Base-by-base conservation (phyloP, 2,888 invertebrate genomes). In the Drosophila infuscata region DNA sequence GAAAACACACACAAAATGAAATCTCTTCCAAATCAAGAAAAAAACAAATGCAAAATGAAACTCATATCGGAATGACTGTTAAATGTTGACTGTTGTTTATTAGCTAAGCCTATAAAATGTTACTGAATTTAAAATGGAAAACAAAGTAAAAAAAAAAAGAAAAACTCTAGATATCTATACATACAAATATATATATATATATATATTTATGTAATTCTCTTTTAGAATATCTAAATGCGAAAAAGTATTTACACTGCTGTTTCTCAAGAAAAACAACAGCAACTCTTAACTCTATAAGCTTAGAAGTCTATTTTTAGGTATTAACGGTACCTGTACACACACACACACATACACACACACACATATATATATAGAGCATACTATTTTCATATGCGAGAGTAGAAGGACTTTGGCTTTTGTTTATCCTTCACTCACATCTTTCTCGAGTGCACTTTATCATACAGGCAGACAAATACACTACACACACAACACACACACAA, bases 1-100 rank as follows among this genome's bases (percentile, higher is more conserved):
- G 25, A 35, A 53, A 35, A 35, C 9, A 78, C 38, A 68, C 48
- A 56, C 48, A 41, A 56, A 66, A 33, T n/a, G n/a, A 68, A 79
- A 82, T 79, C 67, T 85, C 89, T 91, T 91, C 90, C 91, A 88
- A 79, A 56, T 38, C 29, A 35, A 33, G 7, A 58, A 41, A 25
- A 25, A 25, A 51, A 52, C 51, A 62, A 81, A 70, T 72, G 70
- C 69, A 82, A 81, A 83, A 46, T 70, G 80, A 83, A 83, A 70
- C 75, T 90, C 91, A 90, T 91, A 91, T 91, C 91, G 89, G 83
- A 91, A 84, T 91, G 91, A 92, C 92, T 92, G 92, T 91, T 92
- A 70, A 91, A 89, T 92, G 91, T 92, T 91, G 91, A 91, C 92
- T 92, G 91, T 92, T 85, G 88, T 90, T 90, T 90, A 91, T 88